Conservation (phyloP, 2,113 vertebrate genomes). For the human (Homo sapiens) region DNA sequence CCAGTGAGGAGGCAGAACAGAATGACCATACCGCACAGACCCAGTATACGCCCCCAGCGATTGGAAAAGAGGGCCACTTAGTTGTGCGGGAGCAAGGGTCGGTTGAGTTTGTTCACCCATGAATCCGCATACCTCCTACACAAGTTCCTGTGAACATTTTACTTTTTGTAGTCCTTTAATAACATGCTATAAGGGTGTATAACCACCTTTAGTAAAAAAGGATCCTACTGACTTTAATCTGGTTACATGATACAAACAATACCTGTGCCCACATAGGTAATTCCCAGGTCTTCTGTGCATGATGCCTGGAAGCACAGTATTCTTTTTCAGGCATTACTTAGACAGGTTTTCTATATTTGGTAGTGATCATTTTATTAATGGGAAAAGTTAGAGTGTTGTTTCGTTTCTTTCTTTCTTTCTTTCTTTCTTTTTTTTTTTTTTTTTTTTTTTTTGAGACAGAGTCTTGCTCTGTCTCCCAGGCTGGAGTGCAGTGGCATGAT, state of each 20-base stretch:
- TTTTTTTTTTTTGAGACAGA: too few relatives aligned
- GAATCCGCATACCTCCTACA: neutral
- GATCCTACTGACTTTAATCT: neutral
- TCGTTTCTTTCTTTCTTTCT: rapidly evolving
- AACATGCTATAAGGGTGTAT: neutral
- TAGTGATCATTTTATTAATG: too few relatives aligned
- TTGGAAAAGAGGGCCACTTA: neutral
- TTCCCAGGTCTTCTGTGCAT: neutral
- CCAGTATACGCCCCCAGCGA: neutral
- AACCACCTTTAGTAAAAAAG: neutral
- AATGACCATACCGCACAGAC: neutral
- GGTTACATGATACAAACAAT: neutral
- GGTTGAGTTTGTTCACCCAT: neutral
- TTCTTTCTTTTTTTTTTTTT: too few relatives aligned
- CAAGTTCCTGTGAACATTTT: neutral
- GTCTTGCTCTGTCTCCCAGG: too few relatives aligned
- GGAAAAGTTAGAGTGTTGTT: neutral
- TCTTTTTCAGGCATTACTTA: neutral
- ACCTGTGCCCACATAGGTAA: neutral
- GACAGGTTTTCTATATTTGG: neutral
- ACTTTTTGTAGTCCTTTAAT: neutral
- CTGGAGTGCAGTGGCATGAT: too few relatives aligned
- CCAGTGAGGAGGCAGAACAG: neutral
- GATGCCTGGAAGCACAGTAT: neutral
- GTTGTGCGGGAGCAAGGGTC: neutral